These are phyloP conservation scores for Aromia moschata DNA, from an alignment of 2,888 invertebrate genomes.

Conservation along the genomic window DNA sequence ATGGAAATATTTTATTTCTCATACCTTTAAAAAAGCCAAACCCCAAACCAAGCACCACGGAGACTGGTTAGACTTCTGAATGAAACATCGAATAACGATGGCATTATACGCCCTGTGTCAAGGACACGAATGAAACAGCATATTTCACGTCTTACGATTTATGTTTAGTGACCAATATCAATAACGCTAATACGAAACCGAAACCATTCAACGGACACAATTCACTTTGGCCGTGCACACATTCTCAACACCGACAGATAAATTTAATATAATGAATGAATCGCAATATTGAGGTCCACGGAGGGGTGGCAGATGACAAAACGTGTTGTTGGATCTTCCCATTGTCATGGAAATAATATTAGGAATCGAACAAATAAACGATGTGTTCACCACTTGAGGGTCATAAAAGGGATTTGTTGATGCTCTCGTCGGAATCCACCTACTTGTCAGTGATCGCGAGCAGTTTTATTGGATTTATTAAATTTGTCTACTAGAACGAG, in stretches of 20 bases:
- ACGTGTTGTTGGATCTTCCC: constrained; percentile 41
- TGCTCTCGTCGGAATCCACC: constrained; percentile 25
- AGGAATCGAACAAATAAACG: constrained; percentile 35
- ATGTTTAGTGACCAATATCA: too few relatives aligned
- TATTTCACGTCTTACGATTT: too few relatives aligned
- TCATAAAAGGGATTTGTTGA: constrained; percentile 33
- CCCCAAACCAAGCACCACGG: too few relatives aligned
- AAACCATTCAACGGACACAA: constrained; percentile 9
- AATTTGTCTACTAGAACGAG: too few relatives aligned
- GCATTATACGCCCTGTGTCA: too few relatives aligned
- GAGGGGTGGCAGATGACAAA: constrained; percentile 45
- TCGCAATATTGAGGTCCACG: constrained; percentile 21
- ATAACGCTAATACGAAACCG: too few relatives aligned
- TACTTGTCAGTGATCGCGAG: constrained; percentile 18
- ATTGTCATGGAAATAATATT: constrained; percentile 44
- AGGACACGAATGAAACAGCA: too few relatives aligned
- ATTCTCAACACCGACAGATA: constrained; percentile 21
- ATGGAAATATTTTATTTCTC: too few relatives aligned
- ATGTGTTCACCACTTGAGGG: constrained; percentile 37
- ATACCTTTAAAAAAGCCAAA: too few relatives aligned
- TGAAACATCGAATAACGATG: too few relatives aligned
- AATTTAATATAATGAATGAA: constrained; percentile 35
- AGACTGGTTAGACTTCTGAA: too few relatives aligned
- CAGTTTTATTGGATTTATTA: constrained; percentile 24
- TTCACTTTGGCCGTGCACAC: neutral